Percentiles rank a stretch among this genome's conserved stretches.
phyloP scores from a whole-genome alignment of 2,113 vertebrate genomes.

The Leptodactylus fuscus region DNA sequence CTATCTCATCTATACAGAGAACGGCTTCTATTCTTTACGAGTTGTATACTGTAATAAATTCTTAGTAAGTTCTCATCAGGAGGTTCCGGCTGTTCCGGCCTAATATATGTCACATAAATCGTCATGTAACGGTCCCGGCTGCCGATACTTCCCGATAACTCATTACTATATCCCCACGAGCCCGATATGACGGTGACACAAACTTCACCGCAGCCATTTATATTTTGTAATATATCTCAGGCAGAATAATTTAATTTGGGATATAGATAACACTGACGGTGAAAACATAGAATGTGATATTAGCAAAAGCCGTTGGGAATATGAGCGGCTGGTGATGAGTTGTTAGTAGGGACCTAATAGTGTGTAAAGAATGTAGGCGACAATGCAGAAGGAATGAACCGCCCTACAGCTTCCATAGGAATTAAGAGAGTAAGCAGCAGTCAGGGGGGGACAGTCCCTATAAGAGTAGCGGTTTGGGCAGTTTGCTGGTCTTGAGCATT shows the following conservation, averaged over 20 bases:
- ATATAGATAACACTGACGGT: neutral
- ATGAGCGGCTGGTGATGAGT: no score
- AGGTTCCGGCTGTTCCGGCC: neutral
- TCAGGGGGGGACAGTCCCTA: no score
- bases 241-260: neutral
- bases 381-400: no score
- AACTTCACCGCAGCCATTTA: neutral
- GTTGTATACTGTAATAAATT: neutral
- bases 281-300: no score
- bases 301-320: no score
- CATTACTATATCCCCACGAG: neutral
- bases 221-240: no score
- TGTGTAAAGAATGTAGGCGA: no score
- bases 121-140: conserved; percentile 1
- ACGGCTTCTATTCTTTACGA: neutral
- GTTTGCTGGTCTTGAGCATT: no score
- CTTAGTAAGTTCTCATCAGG: neutral
- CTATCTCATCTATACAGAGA: neutral
- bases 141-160: conserved; percentile 9
- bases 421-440: no score
- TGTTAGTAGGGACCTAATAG: no score
- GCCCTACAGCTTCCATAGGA: no score
- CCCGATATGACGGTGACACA: neutral
- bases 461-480: no score
- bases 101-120: neutral